A percentile compares a stretch with the other conserved stretches of the same genome.
Conservation (phyloP, 1,140 invertebrate genomes). For the Phenacoccus solenopsis region DNA sequence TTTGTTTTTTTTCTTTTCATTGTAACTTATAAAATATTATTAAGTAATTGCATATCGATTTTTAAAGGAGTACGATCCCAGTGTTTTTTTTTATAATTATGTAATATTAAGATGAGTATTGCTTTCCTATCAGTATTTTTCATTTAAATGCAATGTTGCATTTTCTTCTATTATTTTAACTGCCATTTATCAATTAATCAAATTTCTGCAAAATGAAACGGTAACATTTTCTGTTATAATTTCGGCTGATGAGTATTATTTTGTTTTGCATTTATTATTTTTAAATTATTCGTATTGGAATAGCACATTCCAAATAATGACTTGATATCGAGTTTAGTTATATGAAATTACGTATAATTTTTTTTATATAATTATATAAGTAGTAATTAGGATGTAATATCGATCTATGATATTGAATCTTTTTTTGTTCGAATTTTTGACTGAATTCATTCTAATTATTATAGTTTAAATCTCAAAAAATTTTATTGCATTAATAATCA, state of each 20-base stretch:
- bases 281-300: background rate
- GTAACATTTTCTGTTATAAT: background rate
- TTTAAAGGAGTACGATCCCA: background rate
- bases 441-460: no score
- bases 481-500: no score
- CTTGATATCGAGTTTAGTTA: background rate
- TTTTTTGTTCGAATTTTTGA: no score
- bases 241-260: background rate
- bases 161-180: background rate
- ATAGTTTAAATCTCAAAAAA: no score
- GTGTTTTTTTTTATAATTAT: background rate
- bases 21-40: no score
- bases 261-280: slow-evolving; percentile 2
- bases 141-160: background rate
- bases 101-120: background rate
- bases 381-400: no score
- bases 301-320: background rate
- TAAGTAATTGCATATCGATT: no score
- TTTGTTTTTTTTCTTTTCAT: no score
- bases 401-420: no score
- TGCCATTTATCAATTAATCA: background rate
- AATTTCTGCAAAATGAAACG: background rate
- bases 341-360: no score
- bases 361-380: no score
- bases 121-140: background rate